Conservation (phyloP, 2,113 vertebrate species). For the Numida meleagris region DNA sequence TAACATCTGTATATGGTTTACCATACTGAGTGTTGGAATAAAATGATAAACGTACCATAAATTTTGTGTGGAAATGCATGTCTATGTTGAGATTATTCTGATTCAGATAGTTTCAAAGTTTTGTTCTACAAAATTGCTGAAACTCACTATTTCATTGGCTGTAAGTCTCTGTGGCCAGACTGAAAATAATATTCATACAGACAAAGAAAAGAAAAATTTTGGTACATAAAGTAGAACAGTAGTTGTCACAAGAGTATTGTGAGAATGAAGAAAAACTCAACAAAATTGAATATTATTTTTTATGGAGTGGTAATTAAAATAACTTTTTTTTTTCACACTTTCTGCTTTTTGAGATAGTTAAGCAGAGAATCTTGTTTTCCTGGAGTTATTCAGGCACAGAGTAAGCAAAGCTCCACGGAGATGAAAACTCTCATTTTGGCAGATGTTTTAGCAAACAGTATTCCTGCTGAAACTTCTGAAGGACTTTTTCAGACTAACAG, state of each 20-base stretch:
- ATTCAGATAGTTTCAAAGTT: not conserved
- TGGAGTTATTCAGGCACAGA: not conserved
- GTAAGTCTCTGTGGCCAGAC: not conserved
- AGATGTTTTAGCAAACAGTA: conserved; percentile 18
- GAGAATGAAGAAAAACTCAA: not conserved
- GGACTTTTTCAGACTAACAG: not conserved
- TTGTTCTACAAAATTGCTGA: not conserved
- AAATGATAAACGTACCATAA: not conserved
- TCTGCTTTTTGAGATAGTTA: not conserved
- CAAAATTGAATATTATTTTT: not conserved
- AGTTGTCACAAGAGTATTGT: not conserved
- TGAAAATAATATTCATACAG: not conserved
- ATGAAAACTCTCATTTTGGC: conserved; percentile 6
- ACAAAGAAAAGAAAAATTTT: not conserved
- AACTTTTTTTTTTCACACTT: not conserved
- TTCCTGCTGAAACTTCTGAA: not conserved
- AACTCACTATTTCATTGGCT: not conserved
- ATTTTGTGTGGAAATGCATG: not conserved
- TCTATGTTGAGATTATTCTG: not conserved
- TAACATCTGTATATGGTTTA: not conserved
- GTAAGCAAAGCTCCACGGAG: not conserved
- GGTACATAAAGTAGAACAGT: not conserved
- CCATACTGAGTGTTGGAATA: not conserved
- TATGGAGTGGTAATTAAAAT: not conserved
- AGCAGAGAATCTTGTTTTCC: not conserved